phyloP scores from a whole-genome alignment of 2,113 vertebrate species.

The Lota lota region DNA sequence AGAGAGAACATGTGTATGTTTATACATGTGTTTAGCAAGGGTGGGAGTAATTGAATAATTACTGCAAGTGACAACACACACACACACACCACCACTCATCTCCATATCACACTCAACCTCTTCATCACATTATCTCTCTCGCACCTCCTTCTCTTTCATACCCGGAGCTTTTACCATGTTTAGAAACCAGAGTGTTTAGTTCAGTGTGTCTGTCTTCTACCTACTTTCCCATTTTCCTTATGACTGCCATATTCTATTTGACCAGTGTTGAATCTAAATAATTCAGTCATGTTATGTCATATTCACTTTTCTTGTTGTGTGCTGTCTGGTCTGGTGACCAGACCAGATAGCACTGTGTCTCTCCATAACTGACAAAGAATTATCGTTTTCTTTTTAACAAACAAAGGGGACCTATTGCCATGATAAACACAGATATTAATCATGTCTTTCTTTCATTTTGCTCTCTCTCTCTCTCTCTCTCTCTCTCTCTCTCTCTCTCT shows the following conservation, averaged over 20 bases:
- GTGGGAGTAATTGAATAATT: constrained; percentile 40
- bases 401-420: background rate
- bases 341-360: too few species aligned
- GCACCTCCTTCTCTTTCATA: background rate
- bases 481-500: constrained; percentile 17
- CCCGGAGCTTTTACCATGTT: too few species aligned
- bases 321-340: too few species aligned
- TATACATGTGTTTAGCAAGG: constrained; percentile 16
- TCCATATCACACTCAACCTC: constrained; percentile 28
- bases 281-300: too few species aligned
- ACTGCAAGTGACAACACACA: constrained; percentile 11
- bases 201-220: too few species aligned
- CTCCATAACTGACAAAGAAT: too few species aligned
- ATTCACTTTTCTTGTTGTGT: too few species aligned
- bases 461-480: constrained; percentile 10
- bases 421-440: constrained; percentile 18
- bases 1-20: constrained; percentile 8
- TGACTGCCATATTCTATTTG: too few species aligned
- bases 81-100: constrained; percentile 19
- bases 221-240: too few species aligned
- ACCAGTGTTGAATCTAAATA: too few species aligned
- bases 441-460: constrained; percentile 8
- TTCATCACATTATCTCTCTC: constrained; percentile 6
- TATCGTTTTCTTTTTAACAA: background rate
- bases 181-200: too few species aligned